Percentiles rank a stretch among this genome's conserved stretches.
These are phyloP conservation scores for Leptinotarsa haldemani DNA, from an alignment of 2,888 invertebrate genomes.

Conservation along the genomic window DNA sequence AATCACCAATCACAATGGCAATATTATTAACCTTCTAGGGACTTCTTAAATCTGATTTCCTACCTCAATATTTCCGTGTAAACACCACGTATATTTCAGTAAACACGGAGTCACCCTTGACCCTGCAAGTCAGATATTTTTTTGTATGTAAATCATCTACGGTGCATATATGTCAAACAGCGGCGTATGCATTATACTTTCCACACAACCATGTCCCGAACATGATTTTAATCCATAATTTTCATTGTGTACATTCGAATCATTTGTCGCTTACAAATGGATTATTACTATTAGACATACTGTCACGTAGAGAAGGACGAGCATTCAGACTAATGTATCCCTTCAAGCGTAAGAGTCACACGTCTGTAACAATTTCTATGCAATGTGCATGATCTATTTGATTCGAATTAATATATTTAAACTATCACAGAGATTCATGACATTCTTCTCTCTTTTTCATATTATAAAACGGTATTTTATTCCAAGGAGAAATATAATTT, in stretches of 20 bases:
- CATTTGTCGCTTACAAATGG: constrained; percentile 19
- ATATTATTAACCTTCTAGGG: too few species aligned
- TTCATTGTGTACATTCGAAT: constrained; percentile 15
- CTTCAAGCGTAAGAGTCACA: background rate
- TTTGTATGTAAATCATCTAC: constrained; percentile 5
- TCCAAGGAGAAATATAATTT: too few species aligned
- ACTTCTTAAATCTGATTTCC: background rate
- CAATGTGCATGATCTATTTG: background rate
- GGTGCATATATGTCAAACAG: constrained; percentile 8
- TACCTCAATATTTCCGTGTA: constrained; percentile 4
- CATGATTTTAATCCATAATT: constrained; percentile 16
- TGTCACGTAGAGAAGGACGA: constrained; percentile 2
- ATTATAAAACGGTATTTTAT: too few species aligned
- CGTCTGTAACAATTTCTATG: background rate
- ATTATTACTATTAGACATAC: constrained; percentile 7
- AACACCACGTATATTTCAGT: background rate
- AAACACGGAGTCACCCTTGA: constrained; percentile 6
- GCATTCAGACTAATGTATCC: background rate
- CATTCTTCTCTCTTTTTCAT: too few species aligned
- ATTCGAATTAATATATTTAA: too few species aligned
- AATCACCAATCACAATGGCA: too few species aligned
- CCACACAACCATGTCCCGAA: background rate
- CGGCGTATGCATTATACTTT: constrained; percentile 6
- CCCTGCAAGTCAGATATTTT: constrained; percentile 4
- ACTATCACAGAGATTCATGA: too few species aligned